Conservation (phyloP, 2,888 invertebrate species). For the Sthenelais limicola region DNA sequence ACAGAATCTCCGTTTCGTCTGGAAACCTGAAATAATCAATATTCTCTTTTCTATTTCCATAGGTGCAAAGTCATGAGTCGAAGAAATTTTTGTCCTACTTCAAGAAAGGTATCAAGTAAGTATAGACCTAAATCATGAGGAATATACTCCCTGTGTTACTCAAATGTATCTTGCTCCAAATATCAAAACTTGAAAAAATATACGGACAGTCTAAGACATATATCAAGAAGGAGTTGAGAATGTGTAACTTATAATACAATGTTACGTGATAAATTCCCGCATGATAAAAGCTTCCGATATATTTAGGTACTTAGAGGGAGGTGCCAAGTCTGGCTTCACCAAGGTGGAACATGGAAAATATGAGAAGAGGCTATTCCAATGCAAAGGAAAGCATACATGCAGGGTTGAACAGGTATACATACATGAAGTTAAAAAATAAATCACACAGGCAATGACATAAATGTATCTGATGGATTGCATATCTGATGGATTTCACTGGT, state of each 20-base stretch:
- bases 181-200: neutral
- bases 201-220: no score
- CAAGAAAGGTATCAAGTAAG: conserved; percentile 75
- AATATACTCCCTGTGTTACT: no score
- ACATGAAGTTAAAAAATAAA: no score
- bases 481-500: no score
- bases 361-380: conserved; percentile 59
- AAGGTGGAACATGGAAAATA: conserved; percentile 57
- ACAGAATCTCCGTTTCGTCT: no score
- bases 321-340: conserved; percentile 61
- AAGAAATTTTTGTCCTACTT: conserved; percentile 85
- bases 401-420: conserved; percentile 58
- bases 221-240: neutral
- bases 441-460: no score
- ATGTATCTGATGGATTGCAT: no score
- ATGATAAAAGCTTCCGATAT: neutral
- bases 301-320: conserved; percentile 63
- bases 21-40: no score
- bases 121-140: neutral
- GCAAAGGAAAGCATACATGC: conserved; percentile 63
- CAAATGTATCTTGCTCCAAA: no score
- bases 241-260: neutral
- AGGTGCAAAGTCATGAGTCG: conserved; percentile 84
- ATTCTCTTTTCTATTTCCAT: conserved; percentile 43
- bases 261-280: neutral